Evolutionary conservation across 2,113 vertebrate genomes (phyloP).

Genomic region (Onychorhynchus coronatus): DNA sequence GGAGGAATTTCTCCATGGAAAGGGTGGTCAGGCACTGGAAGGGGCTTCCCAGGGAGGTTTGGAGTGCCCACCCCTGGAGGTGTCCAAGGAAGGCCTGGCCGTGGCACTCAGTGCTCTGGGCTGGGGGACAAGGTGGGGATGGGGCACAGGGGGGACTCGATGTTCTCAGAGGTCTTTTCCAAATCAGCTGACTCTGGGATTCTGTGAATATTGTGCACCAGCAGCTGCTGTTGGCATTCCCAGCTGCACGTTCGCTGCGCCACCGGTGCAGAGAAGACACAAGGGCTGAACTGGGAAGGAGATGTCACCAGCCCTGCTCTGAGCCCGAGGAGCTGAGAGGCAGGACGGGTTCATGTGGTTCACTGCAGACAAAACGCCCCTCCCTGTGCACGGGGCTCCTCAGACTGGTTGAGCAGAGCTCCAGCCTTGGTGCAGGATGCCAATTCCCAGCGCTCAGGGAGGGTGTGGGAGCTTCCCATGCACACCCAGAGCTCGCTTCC

Average conservation of each 20-base stretch:
- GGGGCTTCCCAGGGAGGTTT: background rate
- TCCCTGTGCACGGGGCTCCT: background rate
- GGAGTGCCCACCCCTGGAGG: background rate
- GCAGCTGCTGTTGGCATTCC: background rate
- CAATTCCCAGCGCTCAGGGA: background rate
- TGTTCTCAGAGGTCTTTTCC: background rate
- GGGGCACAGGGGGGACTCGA: rapidly evolving
- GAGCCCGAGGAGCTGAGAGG: background rate
- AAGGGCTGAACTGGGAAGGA: background rate
- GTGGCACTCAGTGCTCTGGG: background rate
- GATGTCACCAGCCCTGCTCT: background rate
- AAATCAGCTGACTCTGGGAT: background rate
- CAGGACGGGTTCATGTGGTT: background rate
- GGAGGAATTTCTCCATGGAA: background rate
- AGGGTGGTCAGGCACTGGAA: background rate
- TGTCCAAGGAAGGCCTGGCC: background rate
- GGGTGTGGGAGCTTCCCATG: slow-evolving; percentile 39
- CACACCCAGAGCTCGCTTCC: slow-evolving; percentile 41
- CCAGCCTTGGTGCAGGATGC: background rate
- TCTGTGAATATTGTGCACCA: background rate
- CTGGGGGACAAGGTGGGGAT: background rate
- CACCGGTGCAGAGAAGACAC: rapidly evolving
- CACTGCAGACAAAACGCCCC: background rate
- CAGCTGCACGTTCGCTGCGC: rapidly evolving
- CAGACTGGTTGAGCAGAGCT: background rate